Conservation (phyloP, 2,797 vertebrate species). For the Galago senegalensis region DNA sequence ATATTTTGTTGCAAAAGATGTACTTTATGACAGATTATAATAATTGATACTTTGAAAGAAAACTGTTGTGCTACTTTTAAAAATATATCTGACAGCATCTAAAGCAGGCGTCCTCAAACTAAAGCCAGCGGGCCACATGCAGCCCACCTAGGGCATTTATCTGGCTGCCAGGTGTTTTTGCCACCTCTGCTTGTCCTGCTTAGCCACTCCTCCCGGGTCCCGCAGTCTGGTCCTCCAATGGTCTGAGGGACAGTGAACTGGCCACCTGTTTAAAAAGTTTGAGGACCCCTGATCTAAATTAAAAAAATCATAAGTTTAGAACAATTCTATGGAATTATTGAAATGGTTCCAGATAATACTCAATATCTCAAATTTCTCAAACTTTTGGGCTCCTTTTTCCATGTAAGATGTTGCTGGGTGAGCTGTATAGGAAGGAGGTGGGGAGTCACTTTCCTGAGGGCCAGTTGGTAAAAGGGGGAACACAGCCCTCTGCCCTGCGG, state of each 20-base stretch:
- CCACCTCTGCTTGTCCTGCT: no score
- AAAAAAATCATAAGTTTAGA: neutral
- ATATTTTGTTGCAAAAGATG: neutral
- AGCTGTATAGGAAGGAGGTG: neutral
- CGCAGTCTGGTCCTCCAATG: no score
- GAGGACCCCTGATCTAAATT: no score
- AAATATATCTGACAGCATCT: neutral
- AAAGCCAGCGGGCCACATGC: no score
- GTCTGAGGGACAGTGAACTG: no score
- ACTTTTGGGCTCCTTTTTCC: neutral
- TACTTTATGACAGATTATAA: constrained; percentile 8
- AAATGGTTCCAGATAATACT: neutral
- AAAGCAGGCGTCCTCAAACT: neutral
- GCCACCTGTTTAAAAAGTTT: no score
- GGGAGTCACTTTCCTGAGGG: neutral
- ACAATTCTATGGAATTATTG: neutral
- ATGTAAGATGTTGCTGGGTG: neutral
- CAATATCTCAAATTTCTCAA: neutral
- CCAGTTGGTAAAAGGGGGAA: neutral
- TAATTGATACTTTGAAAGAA: constrained; percentile 31
- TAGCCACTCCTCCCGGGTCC: no score
- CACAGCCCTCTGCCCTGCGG: neutral
- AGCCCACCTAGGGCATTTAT: no score
- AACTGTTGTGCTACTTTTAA: neutral
- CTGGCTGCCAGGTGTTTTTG: no score